Base-by-base conservation (phyloP, 1,140 invertebrate genomes). In the Akabosia matsudoensis region DNA sequence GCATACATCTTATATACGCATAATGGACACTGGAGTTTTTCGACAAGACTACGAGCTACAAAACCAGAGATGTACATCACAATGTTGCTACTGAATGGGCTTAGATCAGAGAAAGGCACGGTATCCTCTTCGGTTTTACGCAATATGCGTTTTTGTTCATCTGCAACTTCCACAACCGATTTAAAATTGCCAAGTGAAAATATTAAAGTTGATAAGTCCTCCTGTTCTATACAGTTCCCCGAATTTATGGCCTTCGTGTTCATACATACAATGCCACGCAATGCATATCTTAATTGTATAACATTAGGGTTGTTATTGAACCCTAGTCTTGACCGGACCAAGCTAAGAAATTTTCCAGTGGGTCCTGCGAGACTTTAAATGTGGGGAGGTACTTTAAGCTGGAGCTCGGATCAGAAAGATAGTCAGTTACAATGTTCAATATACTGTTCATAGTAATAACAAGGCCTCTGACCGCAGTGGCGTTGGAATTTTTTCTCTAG, bases 311-410 rank as follows among this genome's bases (percentile, higher is more conserved):
- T 87, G 75, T 85, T 84, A 76, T 84, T 85, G 72, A 78, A 82
- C 1, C 85, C 83, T 24, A 82, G 82, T 45, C 82, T 74, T 64
- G 77, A 72, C 70, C 85, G 51, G 18, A 86, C 81, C 0, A 30
- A 45, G 24, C 81, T 76, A 74, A 86, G 86, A 85, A 83, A 28
- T 85, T 67, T 82, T 86, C 84, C 16, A 85, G 26, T 77, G 85
- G 84, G 76, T 86, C 83, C 78, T 85, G 84, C 24, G 81, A 79
- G 22, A 84, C 61, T 79, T 82, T 85, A 76, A 84, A 85, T 14
- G 82, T 81, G 33, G 78, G 74, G 1, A 82, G 16, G 76, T 76
- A 56, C 54, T 56, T 56, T 24, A 56, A 24, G n/a, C 24, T 4
- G 4, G 37, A 45, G 7, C 7, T 10, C 18, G 37, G 37, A 22